Base-by-base conservation (phyloP, 2,888 invertebrate genomes). In the Meiosimyza decipiens region DNA sequence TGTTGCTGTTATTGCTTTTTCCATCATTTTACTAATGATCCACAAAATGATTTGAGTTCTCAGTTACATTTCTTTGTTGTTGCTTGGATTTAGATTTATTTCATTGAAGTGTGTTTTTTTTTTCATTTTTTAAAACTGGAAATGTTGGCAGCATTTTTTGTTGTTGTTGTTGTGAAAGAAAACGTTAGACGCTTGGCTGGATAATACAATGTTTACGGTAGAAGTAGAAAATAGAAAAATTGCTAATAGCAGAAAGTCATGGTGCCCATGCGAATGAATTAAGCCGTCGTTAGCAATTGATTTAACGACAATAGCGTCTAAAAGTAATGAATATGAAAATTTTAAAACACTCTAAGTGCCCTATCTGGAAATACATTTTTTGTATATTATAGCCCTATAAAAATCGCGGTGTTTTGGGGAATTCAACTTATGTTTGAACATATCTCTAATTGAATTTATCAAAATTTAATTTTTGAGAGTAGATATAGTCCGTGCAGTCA, bases 1-100 rank as follows among this genome's bases (percentile, higher is more conserved):
- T 47, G 13, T 62, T 62, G 62, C 33, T 62, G 65, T 15, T 28
- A n/a, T 33, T 69, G 60, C 59, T 60, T n/a, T 33, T 51, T 13
- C 62, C 50, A 18, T 70, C 28, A 50, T 33, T 69, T 69, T 50
- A 69, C 68, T 69, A 69, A 69, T 69, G 60, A 69, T 49, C 68
- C 68, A 33, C 50, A 60, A 69, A 60, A 59, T 33, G 59, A 50
- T 50, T 3, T 22, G 16, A 11, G 9, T 40, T 28, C 15, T 67
- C 49, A 6, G 22, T 22, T 57, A 28, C 22, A 57, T 28, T 57
- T 57, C 15, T 57, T 28, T 57, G 22, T 57, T 28, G 22, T 57
- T 28, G 57, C 18, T 18, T 57, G 57, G 3, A 57, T 57, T 28
- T 57, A 57, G 12, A 6, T 16, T 57, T 40, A 28, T 57, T 57